Evolutionary conservation across 2,797 vertebrate species (phyloP), one percentile per base, ranked within the genome.

Genomic region (Dendrocincla fuliginosa): DNA sequence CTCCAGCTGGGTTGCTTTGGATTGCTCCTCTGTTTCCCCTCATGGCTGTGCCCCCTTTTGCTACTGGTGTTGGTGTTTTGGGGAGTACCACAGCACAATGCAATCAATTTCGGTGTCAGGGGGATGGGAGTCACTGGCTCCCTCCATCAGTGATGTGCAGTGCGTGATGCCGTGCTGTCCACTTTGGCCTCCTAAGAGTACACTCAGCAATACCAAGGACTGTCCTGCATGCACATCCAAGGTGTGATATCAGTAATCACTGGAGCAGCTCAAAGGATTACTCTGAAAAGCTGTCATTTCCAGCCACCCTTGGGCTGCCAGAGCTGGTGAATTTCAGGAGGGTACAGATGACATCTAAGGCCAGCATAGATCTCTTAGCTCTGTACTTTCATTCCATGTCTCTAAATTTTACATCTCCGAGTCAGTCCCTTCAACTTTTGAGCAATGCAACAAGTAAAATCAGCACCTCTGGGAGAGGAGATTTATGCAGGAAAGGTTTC

Each of bases 131-230:
- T 35, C 35, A 23, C 42, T 2, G 1, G 35, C 13, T 76, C 33
- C 16, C 9, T 50, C n/a, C 30, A 8, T 4, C 50, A 61, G 42
- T 5, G 41, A 44, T 0, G 2, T 0, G 0, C 24, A 22, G 16
- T 6, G 35, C 0, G 1, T 59, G 47, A 64, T 55, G n/a, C 35
- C 16, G 2, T 1, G 3, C n/a, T n/a, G 16, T 13, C 50, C 60
- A 3, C 16, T 2, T 19, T 50, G 33, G 16, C 30, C 42, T 49
- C 74, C 28, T 50, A 52, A 63, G 2, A 27, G 42, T 16, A 24
- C 16, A 35, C 8, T 19, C 73, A 56, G 30, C 3, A 13, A 6
- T 33, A 11, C 35, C 39, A 37, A 63, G 35, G n/a, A 18, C 52
- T 4, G 3, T 25, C 25, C 15, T 42, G 7, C 19, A 35, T 0